Evolutionary conservation across 2,113 vertebrate species (phyloP), one percentile per base, ranked within the genome.

Genomic region (Sphyrna mokarran): DNA sequence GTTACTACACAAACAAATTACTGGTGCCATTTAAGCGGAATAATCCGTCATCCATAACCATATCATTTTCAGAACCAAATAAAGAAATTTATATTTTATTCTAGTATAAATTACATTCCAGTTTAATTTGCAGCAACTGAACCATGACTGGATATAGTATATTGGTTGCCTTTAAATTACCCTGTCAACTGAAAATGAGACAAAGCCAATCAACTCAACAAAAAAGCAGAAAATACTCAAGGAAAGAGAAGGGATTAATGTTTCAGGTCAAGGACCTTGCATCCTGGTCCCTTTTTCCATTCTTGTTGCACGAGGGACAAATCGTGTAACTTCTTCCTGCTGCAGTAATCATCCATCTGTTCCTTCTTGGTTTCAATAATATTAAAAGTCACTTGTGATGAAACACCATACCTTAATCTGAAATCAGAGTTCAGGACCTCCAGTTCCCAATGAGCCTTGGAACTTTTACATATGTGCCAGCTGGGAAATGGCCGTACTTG

Each of bases 61-160:
- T 37, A 63, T 91, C 23, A 58, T 61, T 91, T 63, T 63, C 29
- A 91, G 89, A 91, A 91, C 61, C 13, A 91, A 91, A 66, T 91
- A 16, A 63, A 63, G 14, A 3, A 61, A 29, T 37, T 63, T 66
- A 66, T n/a, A 63, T 20, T 66, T 91, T 63, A 63, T 91, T 33
- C 63, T 8, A 33, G 20, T 18, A 20, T 33, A 90, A 89, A 63
- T 61, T 63, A 80, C 54, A 90, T 63, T 90, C 33, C 5, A n/a
- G 58, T 90, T 63, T 63, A 63, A 90, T 90, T 63, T 26, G 29
- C 58, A 90, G 13, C 87, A 63, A 13, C 26, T 63, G 87, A 90
- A 33, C 29, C 58, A 18, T 61, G 33, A 90, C 29, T 90, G 58
- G 26, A 33, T 63, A n/a, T 90, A n/a, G 33, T n/a, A 63, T n/a